Conservation (phyloP, 2,888 invertebrate species). For the Drosophila fulvimacula region DNA sequence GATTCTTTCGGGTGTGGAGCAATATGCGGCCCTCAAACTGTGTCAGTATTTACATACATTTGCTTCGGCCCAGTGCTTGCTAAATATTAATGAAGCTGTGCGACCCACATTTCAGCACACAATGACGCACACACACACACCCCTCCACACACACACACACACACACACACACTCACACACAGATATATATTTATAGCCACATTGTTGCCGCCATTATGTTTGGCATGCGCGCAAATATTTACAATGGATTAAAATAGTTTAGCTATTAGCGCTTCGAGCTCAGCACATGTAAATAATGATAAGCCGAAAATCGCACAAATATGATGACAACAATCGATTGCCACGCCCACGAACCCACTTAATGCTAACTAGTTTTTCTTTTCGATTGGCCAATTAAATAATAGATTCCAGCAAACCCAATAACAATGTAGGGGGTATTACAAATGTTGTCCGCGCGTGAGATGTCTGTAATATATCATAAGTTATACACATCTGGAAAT, state of each 20-base stretch:
- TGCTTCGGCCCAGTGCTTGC: conserved; percentile 18
- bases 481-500: too few relatives aligned
- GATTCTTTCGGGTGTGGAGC: background rate
- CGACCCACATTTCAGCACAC: conserved; percentile 32
- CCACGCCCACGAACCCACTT: conserved; percentile 35
- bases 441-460: too few relatives aligned
- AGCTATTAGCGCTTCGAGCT: conserved; percentile 61
- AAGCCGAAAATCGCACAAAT: conserved; percentile 67
- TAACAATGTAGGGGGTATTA: background rate
- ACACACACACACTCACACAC: background rate
- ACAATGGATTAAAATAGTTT: conserved; percentile 65
- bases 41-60: conserved; percentile 50
- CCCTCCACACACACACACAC: background rate
- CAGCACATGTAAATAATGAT: conserved; percentile 69
- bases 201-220: conserved; percentile 37
- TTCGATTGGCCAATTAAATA: conserved; percentile 26
- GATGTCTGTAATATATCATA: background rate
- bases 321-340: conserved; percentile 64
- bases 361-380: conserved; percentile 44
- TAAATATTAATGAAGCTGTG: conserved; percentile 63
- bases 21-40: conserved; percentile 21
- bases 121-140: conserved; percentile 7
- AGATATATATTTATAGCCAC: background rate
- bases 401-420: conserved; percentile 8
- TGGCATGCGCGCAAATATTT: conserved; percentile 57